Percentiles rank a stretch among this genome's conserved stretches.
Conservation (phyloP, 2,113 vertebrate genomes). For the human (Homo sapiens) region DNA sequence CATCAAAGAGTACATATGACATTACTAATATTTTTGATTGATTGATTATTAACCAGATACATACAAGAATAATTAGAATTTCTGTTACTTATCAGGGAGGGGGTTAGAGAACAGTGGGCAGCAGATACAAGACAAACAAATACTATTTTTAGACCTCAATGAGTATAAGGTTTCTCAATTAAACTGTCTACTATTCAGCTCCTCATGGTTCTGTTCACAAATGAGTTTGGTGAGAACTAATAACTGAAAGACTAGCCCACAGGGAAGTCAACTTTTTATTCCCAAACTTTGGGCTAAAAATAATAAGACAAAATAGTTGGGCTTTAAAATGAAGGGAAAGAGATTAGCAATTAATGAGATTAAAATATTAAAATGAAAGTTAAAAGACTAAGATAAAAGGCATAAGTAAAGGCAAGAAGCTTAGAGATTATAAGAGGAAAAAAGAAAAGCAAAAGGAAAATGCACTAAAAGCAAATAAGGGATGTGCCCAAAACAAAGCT, state of each 20-base stretch:
- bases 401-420: background rate
- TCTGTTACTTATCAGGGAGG: background rate
- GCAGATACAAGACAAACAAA: background rate
- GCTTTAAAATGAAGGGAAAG: conserved; percentile 32
- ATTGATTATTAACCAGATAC: background rate
- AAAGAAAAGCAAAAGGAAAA: conserved; percentile 8
- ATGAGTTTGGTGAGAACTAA: conserved; percentile 12
- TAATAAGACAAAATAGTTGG: background rate
- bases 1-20: background rate
- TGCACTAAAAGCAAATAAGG: background rate
- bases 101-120: background rate
- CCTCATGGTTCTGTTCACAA: background rate
- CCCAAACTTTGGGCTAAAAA: background rate
- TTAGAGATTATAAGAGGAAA: background rate
- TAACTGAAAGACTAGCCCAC: background rate
- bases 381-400: conserved; percentile 5
- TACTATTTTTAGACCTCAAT: conserved; percentile 30
- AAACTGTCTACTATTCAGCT: background rate
- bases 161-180: conserved; percentile 4
- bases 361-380: background rate
- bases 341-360: background rate
- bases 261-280: background rate
- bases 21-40: background rate
- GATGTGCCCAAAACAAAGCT: background rate
- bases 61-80: conserved; percentile 16